A percentile compares a stretch with the other conserved stretches of the same genome.
Conservation (phyloP, 2,113 vertebrate genomes). For the Sapajus apella region DNA sequence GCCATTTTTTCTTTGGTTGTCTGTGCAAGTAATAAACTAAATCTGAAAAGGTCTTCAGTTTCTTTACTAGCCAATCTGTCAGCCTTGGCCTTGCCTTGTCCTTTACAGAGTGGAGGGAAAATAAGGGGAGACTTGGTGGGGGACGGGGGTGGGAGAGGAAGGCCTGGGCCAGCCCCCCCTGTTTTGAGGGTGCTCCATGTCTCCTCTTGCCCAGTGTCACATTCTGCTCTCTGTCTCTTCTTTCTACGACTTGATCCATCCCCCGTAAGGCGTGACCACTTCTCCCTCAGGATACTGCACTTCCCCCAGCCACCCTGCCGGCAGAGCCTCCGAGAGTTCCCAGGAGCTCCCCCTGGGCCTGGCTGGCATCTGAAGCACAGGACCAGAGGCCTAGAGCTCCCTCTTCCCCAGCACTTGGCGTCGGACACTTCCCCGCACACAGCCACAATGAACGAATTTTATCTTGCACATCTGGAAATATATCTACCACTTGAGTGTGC, state of each 20-base stretch:
- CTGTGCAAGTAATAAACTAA: neutral
- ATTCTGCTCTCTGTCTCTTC: neutral
- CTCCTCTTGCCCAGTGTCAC: neutral
- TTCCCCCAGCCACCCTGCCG: neutral
- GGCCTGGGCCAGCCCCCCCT: neutral
- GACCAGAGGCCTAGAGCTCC: neutral
- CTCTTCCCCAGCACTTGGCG: neutral
- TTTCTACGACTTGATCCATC: neutral
- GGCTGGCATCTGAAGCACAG: neutral
- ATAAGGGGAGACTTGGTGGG: too few relatives aligned
- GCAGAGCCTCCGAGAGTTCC: neutral
- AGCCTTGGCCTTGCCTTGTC: neutral
- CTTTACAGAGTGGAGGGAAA: neutral
- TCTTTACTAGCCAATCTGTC: neutral
- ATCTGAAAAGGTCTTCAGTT: neutral
- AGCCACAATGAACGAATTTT: neutral
- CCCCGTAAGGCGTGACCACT: neutral
- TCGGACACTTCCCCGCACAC: neutral
- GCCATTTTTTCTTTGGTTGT: neutral
- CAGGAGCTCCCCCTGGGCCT: neutral
- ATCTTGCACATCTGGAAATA: neutral
- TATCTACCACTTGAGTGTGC: neutral
- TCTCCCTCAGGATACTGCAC: neutral
- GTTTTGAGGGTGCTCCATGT: rapidly evolving
- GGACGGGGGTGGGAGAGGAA: neutral